Base-by-base conservation (phyloP, 2,797 vertebrate genomes). In the Smutsia temminckii region DNA sequence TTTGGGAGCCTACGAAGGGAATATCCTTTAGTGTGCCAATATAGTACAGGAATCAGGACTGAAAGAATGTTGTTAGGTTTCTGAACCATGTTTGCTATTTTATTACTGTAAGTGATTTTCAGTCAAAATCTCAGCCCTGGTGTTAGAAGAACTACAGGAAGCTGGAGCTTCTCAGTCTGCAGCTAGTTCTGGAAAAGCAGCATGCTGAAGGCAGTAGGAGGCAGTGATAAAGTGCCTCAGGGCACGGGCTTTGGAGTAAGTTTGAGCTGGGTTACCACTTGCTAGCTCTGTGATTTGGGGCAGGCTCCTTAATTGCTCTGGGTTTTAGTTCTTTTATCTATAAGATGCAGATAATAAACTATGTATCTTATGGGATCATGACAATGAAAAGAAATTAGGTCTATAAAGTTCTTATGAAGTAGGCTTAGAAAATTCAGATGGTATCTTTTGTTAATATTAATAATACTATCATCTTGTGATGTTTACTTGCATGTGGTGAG, bases 21-120 rank as follows among this genome's bases (percentile, higher is more conserved):
- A 53, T 69, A 23, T 55, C 59, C n/a, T 13, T 32, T 21, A 63
- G 66, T 37, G 32, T 5, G 27, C 27, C 21, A 69, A 3, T 14
- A 11, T 68, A 83, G 49, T 37, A 78, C 55, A n/a, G 13, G 46
- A 42, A 49, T 93, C 53, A 90, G 69, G 63, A 42, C 42, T 63
- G 68, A 57, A 88, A 78, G 23, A 69, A 51, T 23, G 2, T 49
- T 78, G 71, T 88, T 89, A 83, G 42, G 71, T 79, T 71, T 89
- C 57, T 42, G 51, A 91, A 37, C 21, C 64, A 34, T 72, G 57
- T 83, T 81, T 79, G 59, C 75, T 90, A 29, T 79, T 89, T 94
- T 90, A 92, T 85, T 88, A 37, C 27, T 59, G 46, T 46, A 92
- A 71, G 18, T 74, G n/a, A 93, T 84, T 95, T 80, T 93, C 49